A percentile compares a stretch with the other conserved stretches of the same genome.
These are phyloP conservation scores for Orchestia grillus DNA, from an alignment of 1,140 invertebrate genomes.

Conservation along the genomic window DNA sequence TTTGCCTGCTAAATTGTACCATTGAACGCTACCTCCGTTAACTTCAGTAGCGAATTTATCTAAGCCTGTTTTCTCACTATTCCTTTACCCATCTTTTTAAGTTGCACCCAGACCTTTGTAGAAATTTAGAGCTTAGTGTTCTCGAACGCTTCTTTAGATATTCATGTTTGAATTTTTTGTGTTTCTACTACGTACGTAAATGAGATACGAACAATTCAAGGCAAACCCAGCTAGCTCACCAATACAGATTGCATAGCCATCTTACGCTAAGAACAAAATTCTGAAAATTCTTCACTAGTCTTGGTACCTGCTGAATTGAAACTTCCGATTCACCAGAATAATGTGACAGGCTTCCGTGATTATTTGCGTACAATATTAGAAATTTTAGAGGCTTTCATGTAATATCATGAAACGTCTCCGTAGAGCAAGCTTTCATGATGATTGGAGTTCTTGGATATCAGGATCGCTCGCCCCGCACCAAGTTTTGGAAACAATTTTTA, in stretches of 20 bases:
- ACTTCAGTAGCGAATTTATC: background rate
- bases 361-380: background rate
- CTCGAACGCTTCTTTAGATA: background rate
- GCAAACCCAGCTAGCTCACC: background rate
- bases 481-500: background rate
- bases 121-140: background rate
- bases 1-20: background rate
- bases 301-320: background rate
- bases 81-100: background rate
- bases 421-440: background rate
- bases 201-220: background rate
- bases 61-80: background rate
- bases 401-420: background rate
- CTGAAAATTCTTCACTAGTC: background rate
- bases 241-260: background rate
- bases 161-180: background rate
- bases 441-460: background rate
- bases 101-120: background rate
- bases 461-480: background rate
- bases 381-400: background rate
- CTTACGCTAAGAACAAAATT: background rate
- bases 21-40: background rate
- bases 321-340: background rate
- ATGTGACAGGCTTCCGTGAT: background rate
- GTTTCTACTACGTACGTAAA: background rate